A percentile compares a stretch with the other conserved stretches of the same genome.
These are phyloP conservation scores for Stenopsyche tienmushanensis DNA, from an alignment of 1,140 invertebrate species.

Conservation along the genomic window DNA sequence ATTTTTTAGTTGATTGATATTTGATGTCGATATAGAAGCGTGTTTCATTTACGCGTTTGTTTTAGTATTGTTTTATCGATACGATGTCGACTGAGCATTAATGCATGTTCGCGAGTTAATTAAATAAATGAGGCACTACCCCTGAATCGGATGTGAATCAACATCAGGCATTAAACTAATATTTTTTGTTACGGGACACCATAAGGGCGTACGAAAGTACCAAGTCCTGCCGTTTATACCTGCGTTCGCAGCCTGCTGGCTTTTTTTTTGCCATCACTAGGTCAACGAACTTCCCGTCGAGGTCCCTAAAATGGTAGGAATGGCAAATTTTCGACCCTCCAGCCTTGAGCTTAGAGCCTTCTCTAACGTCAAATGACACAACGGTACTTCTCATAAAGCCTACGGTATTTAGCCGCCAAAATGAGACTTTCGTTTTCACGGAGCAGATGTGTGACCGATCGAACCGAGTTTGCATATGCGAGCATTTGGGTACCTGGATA, in stretches of 20 bases:
- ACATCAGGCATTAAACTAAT: conserved; percentile 13
- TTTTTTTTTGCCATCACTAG: conserved; percentile 29
- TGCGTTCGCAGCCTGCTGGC: conserved; percentile 10
- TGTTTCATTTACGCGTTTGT: too few relatives aligned
- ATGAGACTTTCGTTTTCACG: conserved; percentile 36
- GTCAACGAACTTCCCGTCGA: conserved; percentile 28
- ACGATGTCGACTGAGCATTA: too few relatives aligned
- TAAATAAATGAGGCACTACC: background rate
- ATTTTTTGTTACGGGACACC: conserved; percentile 32
- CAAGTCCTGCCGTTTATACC: conserved; percentile 23
- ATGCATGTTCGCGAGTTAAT: background rate
- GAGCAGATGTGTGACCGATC: conserved; percentile 40
- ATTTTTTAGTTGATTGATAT: background rate
- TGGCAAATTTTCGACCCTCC: background rate
- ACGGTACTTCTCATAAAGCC: conserved; percentile 22
- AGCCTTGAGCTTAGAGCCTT: background rate
- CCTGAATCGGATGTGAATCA: conserved; percentile 37
- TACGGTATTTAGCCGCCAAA: conserved; percentile 1
- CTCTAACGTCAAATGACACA: background rate
- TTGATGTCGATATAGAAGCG: too few relatives aligned
- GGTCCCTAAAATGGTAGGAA: conserved; percentile 3
- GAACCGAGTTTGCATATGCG: conserved; percentile 10
- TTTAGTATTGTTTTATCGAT: too few relatives aligned
- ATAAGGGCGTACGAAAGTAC: conserved; percentile 20
- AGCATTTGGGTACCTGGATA: background rate